Percentiles rank a stretch among this genome's conserved stretches.
phyloP scores from a whole-genome alignment of 1,140 invertebrate species.

The Ruditapes philippinarum region DNA sequence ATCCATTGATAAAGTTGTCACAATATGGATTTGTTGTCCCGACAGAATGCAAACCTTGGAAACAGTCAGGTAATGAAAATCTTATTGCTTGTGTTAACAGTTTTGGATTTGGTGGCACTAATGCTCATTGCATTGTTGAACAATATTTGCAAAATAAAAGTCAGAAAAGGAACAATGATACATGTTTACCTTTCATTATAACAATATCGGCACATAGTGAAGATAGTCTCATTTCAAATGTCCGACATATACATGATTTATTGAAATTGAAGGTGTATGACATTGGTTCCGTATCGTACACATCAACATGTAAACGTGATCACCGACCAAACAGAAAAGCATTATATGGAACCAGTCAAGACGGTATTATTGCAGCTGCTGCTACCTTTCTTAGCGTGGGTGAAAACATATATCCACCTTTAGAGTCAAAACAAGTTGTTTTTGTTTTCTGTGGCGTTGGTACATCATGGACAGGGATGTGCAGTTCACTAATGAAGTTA shows the following conservation, averaged over 20 bases:
- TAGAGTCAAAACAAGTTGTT: conserved; percentile 22
- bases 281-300: conserved; percentile 69
- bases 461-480: conserved; percentile 42
- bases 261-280: background rate
- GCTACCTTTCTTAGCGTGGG: background rate
- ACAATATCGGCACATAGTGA: conserved; percentile 1
- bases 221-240: background rate
- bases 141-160: background rate
- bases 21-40: conserved; percentile 62
- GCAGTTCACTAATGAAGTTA: background rate
- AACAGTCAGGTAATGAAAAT: background rate
- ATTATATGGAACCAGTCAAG: background rate
- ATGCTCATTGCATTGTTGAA: conserved; percentile 70
- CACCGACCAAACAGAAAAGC: background rate
- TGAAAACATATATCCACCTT: background rate
- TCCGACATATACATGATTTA: background rate
- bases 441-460: conserved; percentile 63
- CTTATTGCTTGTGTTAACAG: conserved; percentile 71
- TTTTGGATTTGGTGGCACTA: conserved; percentile 80
- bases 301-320: conserved; percentile 66
- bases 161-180: no score
- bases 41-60: conserved; percentile 40
- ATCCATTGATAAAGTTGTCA: conserved; percentile 65
- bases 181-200: background rate
- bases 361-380: conserved; percentile 54